Evolutionary conservation across 2,888 invertebrate genomes (phyloP).

Genomic region (Calephelis perditalis): DNA sequence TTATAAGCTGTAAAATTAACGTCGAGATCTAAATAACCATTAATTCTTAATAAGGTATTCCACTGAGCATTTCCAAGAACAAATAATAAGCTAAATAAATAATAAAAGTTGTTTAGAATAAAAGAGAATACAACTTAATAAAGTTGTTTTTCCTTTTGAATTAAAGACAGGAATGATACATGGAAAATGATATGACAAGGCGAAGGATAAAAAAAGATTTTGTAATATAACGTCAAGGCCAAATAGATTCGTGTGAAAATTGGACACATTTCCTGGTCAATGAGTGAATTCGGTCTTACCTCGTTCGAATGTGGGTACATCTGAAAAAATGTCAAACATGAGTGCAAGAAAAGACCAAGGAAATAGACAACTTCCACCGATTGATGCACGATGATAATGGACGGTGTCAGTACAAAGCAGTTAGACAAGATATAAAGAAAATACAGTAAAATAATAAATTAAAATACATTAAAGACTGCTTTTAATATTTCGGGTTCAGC

Average conservation of each 20-base stretch:
- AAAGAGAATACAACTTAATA: conserved; percentile 15
- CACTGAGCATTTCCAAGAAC: conserved; percentile 6
- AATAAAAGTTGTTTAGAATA: conserved; percentile 10
- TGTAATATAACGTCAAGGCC: conserved; percentile 29
- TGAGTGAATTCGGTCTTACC: conserved; percentile 61
- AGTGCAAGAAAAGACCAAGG: conserved; percentile 53
- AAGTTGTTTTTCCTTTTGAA: conserved; percentile 10
- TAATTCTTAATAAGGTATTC: no score
- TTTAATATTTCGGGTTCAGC: no score
- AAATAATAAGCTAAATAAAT: not conserved
- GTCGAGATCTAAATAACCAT: no score
- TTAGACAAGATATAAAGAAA: conserved; percentile 35
- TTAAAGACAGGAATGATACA: conserved; percentile 25
- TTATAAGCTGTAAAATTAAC: no score
- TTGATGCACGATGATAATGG: conserved; percentile 35
- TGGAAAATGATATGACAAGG: conserved; percentile 32
- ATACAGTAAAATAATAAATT: conserved; percentile 3
- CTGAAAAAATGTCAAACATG: conserved; percentile 66
- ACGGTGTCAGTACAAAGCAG: conserved; percentile 66
- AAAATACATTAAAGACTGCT: not conserved
- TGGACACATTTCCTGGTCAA: conserved; percentile 64
- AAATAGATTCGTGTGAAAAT: conserved; percentile 46
- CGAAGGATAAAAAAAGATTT: conserved; percentile 27
- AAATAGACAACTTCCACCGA: conserved; percentile 58
- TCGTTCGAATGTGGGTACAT: conserved; percentile 61